phyloP scores from a whole-genome alignment of 2,797 vertebrate genomes.

The Danio aesculapii region DNA sequence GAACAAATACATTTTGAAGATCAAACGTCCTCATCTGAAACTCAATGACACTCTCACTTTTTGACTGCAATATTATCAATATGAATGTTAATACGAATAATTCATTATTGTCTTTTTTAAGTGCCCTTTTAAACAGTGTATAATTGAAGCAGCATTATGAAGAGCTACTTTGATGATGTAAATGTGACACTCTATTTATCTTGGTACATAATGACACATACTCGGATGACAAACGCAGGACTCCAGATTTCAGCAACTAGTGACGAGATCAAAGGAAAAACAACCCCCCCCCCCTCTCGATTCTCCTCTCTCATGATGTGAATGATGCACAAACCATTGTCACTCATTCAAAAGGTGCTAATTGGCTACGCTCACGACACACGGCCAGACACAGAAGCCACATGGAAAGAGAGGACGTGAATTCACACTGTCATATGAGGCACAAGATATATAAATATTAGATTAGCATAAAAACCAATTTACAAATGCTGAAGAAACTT shows the following conservation, averaged over 20 bases:
- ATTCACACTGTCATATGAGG: conserved; percentile 4
- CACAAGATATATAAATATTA: background rate
- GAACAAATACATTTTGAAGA: conserved; percentile 52
- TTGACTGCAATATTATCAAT: background rate
- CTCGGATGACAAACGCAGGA: conserved; percentile 30
- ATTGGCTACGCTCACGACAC: conserved; percentile 11
- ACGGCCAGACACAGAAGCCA: background rate
- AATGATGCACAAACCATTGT: background rate
- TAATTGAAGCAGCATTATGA: conserved; percentile 44
- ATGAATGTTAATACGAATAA: conserved; percentile 62
- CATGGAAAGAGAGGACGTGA: background rate
- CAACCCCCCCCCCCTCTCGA: conserved; percentile 14
- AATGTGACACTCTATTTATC: conserved; percentile 29
- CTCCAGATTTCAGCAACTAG: conserved; percentile 10
- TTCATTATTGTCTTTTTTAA: conserved; percentile 56
- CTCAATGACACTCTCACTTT: conserved; percentile 67
- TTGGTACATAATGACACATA: conserved; percentile 51
- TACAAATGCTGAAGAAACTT: background rate
- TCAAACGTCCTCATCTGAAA: conserved; percentile 68
- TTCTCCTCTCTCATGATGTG: background rate
- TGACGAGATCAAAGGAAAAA: conserved; percentile 56
- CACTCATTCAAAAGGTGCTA: conserved; percentile 28
- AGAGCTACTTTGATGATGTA: conserved; percentile 51
- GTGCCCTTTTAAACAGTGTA: conserved; percentile 40
- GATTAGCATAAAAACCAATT: background rate